Evolutionary conservation across 2,113 vertebrate species (phyloP).

Genomic region (Silurus glanis): DNA sequence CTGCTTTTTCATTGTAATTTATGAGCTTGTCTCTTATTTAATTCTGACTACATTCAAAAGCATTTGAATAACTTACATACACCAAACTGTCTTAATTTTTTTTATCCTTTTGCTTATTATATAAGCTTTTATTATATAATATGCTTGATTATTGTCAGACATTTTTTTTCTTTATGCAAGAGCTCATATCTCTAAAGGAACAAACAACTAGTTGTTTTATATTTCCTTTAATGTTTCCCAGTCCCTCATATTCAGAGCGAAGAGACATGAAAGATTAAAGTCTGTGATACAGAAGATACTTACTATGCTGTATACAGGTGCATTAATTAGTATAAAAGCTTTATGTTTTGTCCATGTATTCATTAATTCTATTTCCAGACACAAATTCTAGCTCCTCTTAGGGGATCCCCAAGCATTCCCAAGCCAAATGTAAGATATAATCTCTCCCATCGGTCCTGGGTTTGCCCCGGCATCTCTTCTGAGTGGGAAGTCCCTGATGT

Average conservation of each 20-base stretch:
- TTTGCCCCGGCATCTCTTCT: background rate
- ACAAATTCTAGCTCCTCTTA: background rate
- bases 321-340: background rate
- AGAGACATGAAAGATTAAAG: background rate
- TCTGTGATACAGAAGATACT: background rate
- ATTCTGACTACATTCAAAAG: background rate
- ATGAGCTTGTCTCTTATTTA: background rate
- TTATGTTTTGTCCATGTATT: background rate
- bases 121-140: background rate
- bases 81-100: background rate
- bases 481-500: background rate
- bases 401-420: background rate
- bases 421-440: background rate
- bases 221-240: background rate
- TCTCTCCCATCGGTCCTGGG: background rate
- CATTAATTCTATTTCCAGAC: background rate
- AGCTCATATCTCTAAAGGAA: background rate
- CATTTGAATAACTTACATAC: background rate
- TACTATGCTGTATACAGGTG: background rate
- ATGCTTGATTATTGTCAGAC: background rate
- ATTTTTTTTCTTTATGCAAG: background rate
- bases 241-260: background rate
- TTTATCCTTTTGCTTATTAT: no score
- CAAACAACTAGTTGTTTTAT: background rate
- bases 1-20: background rate